Conservation (phyloP, 2,888 invertebrate species). For the Myopa tessellatipennis region DNA sequence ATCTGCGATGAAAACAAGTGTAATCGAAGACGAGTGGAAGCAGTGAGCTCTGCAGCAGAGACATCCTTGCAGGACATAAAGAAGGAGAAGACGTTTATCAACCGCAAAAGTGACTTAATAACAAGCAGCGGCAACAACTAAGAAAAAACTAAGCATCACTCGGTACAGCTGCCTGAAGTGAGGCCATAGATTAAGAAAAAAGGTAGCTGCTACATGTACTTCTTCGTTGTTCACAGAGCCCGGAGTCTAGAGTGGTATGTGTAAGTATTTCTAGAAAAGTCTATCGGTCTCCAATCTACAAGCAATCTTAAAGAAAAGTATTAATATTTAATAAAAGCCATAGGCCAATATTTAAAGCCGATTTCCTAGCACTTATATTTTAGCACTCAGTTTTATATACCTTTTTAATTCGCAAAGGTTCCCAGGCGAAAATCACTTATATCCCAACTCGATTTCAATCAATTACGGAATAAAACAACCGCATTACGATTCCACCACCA, state of each 20-base stretch:
- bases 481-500: not conserved
- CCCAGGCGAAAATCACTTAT: slow-evolving; percentile 3
- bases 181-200: not conserved
- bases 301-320: too few relatives aligned
- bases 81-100: slow-evolving; percentile 13
- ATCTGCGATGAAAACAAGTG: slow-evolving; percentile 36
- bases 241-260: too few relatives aligned
- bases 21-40: not conserved
- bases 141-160: not conserved
- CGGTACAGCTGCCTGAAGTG: slow-evolving; percentile 5
- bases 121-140: slow-evolving; percentile 7
- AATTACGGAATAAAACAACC: slow-evolving; percentile 8
- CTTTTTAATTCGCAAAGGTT: not conserved
- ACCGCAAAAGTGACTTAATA: slow-evolving; percentile 39
- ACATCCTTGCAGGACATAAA: not conserved
- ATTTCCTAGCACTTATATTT: too few relatives aligned
- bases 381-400: too few relatives aligned
- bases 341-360: too few relatives aligned
- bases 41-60: not conserved
- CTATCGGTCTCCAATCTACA: too few relatives aligned
- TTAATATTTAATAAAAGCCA: too few relatives aligned
- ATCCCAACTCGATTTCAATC: slow-evolving; percentile 31
- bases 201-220: not conserved
- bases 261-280: too few relatives aligned
- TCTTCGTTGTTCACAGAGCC: not conserved